phyloP scores from a whole-genome alignment of 2,113 vertebrate genomes.

The Saccopteryx bilineata region DNA sequence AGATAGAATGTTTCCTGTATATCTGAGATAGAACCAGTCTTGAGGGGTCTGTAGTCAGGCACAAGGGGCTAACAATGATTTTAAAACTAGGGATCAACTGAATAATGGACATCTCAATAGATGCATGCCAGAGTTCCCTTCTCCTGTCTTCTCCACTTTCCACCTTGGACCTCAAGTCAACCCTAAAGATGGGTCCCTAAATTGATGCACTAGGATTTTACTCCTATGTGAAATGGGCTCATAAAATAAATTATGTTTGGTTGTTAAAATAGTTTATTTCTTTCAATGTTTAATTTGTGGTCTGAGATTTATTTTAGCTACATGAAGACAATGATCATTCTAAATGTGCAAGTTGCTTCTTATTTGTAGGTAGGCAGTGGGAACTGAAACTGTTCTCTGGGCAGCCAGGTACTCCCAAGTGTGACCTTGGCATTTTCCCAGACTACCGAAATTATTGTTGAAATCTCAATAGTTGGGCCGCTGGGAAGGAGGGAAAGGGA shows the following conservation, averaged over 20 bases:
- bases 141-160: background rate
- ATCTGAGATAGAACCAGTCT: background rate
- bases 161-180: background rate
- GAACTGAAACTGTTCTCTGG: conserved; percentile 52
- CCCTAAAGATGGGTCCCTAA: background rate
- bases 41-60: background rate
- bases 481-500: conserved; percentile 12
- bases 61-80: background rate
- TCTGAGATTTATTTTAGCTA: conserved; percentile 51
- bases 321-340: conserved; percentile 48
- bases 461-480: background rate
- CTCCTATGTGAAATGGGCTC: background rate
- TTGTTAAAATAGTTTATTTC: conserved; percentile 57
- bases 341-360: background rate
- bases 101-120: background rate
- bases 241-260: conserved; percentile 30
- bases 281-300: conserved; percentile 39
- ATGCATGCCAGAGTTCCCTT: background rate
- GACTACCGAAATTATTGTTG: conserved; percentile 48
- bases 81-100: background rate
- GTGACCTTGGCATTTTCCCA: conserved; percentile 40
- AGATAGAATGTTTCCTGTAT: background rate
- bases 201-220: background rate
- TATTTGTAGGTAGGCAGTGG: background rate
- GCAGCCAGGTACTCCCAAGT: conserved; percentile 26